A percentile compares a stretch with the other conserved stretches of the same genome.
Conservation (phyloP, 2,113 vertebrate species). For the Synchiropus splendidus region DNA sequence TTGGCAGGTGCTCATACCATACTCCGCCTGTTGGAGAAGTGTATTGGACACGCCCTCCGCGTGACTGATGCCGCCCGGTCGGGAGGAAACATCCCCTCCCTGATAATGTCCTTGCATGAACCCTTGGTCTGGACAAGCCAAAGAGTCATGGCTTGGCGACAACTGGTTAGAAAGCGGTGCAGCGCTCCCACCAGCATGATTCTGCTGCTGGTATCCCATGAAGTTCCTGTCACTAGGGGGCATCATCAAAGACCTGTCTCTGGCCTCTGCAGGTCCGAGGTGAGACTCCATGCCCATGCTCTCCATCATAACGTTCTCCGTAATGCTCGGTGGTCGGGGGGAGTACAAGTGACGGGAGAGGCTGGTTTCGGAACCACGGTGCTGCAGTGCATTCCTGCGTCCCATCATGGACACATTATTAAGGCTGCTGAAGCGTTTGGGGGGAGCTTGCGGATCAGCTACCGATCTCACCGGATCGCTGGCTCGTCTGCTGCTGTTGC, state of each 20-base stretch:
- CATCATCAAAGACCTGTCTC: conserved; percentile 57
- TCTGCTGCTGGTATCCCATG: conserved; percentile 67
- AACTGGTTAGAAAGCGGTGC: conserved; percentile 52
- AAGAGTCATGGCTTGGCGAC: conserved; percentile 55
- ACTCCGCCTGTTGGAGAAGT: conserved; percentile 70
- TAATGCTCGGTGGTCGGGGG: conserved; percentile 83
- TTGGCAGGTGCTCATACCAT: conserved; percentile 74
- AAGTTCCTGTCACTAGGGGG: conserved; percentile 65
- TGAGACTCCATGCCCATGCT: conserved; percentile 70
- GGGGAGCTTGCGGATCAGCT: conserved; percentile 59
- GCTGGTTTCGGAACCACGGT: conserved; percentile 67
- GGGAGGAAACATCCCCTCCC: conserved; percentile 36
- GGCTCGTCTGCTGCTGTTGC: conserved; percentile 71
- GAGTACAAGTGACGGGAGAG: conserved; percentile 76
- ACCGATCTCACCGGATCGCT: conserved; percentile 78
- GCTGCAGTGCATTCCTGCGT: conserved; percentile 66
- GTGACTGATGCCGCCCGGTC: conserved; percentile 34
- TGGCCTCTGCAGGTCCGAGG: conserved; percentile 33
- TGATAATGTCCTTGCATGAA: conserved; percentile 62
- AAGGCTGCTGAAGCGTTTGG: conserved; percentile 81
- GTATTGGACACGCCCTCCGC: conserved; percentile 52
- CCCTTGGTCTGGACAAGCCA: conserved; percentile 55
- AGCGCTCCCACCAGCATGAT: conserved; percentile 40
- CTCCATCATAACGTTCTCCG: conserved; percentile 80
- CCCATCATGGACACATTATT: conserved; percentile 66